Percentiles rank a stretch among this genome's conserved stretches.
These are phyloP conservation scores for Mesoligia furuncula DNA, from an alignment of 2,888 invertebrate species.

Conservation along the genomic window DNA sequence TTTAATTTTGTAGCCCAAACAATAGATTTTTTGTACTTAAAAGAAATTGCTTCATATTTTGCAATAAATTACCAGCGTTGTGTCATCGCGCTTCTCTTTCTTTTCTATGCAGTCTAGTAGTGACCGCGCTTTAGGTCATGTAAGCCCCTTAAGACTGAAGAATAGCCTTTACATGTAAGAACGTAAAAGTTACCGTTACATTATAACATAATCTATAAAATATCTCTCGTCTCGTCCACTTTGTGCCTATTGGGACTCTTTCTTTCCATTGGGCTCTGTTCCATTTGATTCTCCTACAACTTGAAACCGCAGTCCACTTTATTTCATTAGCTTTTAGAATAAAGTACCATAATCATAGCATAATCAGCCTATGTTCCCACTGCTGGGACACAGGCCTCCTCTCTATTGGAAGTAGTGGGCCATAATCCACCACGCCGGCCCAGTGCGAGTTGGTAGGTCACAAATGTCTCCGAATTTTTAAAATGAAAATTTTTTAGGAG, in stretches of 20 bases:
- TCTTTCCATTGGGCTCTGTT: not conserved
- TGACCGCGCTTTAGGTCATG: no score
- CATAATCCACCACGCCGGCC: no score
- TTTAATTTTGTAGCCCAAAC: no score
- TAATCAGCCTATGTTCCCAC: not conserved
- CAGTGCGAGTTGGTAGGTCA: no score
- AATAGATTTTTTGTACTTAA: no score
- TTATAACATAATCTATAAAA: not conserved
- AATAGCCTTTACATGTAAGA: not conserved
- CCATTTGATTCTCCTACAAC: not conserved
- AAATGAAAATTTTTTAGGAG: no score
- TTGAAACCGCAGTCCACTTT: not conserved
- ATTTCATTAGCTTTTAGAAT: not conserved
- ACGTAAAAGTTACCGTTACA: no score
- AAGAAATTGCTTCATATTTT: no score
- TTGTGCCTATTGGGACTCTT: not conserved
- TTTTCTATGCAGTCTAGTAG: no score
- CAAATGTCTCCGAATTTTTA: no score
- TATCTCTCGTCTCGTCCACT: not conserved
- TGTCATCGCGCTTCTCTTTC: no score
- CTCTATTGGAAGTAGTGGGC: not conserved
- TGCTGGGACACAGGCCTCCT: not conserved
- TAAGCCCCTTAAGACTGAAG: not conserved
- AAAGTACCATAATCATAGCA: not conserved
- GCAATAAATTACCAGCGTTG: no score